phyloP scores from a whole-genome alignment of 2,113 vertebrate species.

The Micronycteris hirsuta region DNA sequence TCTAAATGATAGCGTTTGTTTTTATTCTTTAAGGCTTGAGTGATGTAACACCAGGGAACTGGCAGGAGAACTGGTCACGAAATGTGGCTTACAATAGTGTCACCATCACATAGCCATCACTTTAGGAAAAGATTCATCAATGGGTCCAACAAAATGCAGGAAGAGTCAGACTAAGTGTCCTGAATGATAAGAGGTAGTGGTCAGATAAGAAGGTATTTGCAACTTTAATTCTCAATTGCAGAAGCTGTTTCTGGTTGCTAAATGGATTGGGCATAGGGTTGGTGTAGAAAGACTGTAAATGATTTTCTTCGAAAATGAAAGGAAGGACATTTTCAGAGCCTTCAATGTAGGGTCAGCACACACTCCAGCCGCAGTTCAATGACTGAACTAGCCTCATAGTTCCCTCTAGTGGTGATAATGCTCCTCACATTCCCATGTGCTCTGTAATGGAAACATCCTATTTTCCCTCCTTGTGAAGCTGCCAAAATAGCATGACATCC shows the following conservation, averaged over 20 bases:
- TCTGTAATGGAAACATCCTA: not conserved
- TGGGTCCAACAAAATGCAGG: not conserved
- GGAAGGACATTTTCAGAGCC: not conserved
- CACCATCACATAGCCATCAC: not conserved
- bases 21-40: not conserved
- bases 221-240: not conserved
- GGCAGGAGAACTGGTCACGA: not conserved
- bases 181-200: not conserved
- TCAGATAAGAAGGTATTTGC: not conserved
- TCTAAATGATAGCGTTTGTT: not conserved
- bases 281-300: not conserved
- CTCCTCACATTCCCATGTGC: not conserved
- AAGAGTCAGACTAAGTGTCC: not conserved
- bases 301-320: not conserved
- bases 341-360: not conserved
- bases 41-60: not conserved
- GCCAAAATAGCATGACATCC: not conserved
- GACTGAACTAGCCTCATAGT: not conserved
- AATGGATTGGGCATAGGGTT: not conserved
- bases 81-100: not conserved
- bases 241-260: not conserved
- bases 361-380: rapidly evolving
- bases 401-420: not conserved
- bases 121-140: not conserved
- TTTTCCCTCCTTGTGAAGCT: not conserved